Conservation (phyloP, 2,113 vertebrate genomes). For the Heloderma charlesbogerti region DNA sequence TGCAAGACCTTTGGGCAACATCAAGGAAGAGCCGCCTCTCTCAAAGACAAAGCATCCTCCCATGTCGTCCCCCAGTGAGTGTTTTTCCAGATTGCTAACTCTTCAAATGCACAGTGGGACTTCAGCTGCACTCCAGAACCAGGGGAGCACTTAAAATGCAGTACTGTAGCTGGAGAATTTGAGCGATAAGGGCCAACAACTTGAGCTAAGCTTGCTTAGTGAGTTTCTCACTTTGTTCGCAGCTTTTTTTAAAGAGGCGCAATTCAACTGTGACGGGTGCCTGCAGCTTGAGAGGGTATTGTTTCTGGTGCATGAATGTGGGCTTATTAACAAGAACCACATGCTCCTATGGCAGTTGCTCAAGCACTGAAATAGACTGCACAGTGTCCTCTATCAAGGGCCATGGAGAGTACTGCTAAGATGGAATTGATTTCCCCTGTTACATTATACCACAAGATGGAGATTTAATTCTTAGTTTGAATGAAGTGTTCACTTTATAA, state of each 20-base stretch:
- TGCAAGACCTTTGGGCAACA: conserved; percentile 31
- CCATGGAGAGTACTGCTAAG: background rate
- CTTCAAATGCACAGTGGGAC: conserved; percentile 21
- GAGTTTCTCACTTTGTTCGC: background rate
- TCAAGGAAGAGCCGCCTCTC: conserved; percentile 49
- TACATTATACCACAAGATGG: too few relatives aligned
- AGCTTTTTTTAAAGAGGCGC: conserved; percentile 6
- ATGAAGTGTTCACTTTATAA: too few relatives aligned
- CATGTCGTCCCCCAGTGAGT: conserved; percentile 77
- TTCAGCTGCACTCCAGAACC: conserved; percentile 4
- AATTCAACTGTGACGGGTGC: background rate
- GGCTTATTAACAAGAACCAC: background rate
- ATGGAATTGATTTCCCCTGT: too few relatives aligned
- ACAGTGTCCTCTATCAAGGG: background rate
- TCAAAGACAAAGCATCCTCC: conserved; percentile 72
- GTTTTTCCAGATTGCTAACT: conserved; percentile 36
- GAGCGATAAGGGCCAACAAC: background rate
- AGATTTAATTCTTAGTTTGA: too few relatives aligned
- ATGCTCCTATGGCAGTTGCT: background rate
- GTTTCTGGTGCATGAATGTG: background rate
- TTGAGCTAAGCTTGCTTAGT: background rate
- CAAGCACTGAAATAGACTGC: background rate
- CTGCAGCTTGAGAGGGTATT: background rate
- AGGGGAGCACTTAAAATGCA: background rate
- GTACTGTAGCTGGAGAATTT: background rate